phyloP scores from a whole-genome alignment of 2,113 vertebrate species.

The Hippoglossus stenolepis region DNA sequence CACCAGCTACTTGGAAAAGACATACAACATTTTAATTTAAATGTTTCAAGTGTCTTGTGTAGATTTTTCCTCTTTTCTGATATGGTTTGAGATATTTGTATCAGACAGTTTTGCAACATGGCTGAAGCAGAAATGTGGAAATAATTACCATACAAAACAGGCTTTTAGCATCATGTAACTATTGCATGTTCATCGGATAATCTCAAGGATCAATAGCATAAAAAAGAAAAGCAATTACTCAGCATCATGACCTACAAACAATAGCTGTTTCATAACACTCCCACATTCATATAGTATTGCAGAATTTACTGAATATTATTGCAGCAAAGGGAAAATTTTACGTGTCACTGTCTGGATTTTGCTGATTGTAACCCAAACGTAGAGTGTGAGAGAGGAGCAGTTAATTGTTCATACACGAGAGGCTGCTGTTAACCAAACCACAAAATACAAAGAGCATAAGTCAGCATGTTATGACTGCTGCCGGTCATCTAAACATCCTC shows the following conservation, averaged over 20 bases:
- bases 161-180: not conserved
- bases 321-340: not conserved
- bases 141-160: not conserved
- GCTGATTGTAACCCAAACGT: conserved; percentile 12
- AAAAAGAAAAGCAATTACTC: too few species aligned
- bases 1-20: not conserved
- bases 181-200: too few species aligned
- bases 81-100: not conserved
- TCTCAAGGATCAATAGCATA: not conserved
- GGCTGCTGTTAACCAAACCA: conserved; percentile 55
- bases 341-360: conserved; percentile 15
- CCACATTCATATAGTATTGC: conserved; percentile 3
- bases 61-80: not conserved
- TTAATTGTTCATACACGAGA: conserved; percentile 15
- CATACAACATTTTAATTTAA: not conserved
- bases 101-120: not conserved
- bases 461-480: conserved; percentile 61
- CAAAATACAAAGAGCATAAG: conserved; percentile 56
- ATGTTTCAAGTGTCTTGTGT: too few species aligned
- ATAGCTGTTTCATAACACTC: conserved; percentile 23
- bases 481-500: conserved; percentile 75
- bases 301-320: not conserved
- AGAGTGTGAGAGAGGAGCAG: not conserved
- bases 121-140: not conserved
- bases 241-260: too few species aligned